A percentile compares a stretch with the other conserved stretches of the same genome.
phyloP scores from a whole-genome alignment of 37 sponge, comb jelly and placozoan genomes.

The Axinella damicornis region DNA sequence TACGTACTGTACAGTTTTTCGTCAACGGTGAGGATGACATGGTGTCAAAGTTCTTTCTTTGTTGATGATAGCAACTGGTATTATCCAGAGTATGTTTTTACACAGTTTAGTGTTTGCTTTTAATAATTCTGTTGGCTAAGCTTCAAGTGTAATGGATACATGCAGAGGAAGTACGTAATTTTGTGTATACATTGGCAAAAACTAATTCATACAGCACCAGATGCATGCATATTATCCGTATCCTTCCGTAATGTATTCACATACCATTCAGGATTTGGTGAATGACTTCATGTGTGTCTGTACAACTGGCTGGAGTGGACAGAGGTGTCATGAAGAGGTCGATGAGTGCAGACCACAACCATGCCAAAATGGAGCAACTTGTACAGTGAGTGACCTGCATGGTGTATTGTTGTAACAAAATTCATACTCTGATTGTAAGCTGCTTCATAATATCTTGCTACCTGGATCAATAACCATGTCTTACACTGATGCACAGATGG shows the following conservation, averaged over 20 bases:
- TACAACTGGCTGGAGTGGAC: slow-evolving; percentile 35
- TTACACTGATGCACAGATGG: neutral
- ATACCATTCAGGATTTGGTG: neutral
- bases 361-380: slow-evolving; percentile 41
- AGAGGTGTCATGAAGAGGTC: neutral
- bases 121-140: too few species aligned
- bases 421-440: neutral
- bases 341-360: slow-evolving; percentile 10
- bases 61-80: too few species aligned
- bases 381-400: neutral
- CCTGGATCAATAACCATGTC: too few species aligned
- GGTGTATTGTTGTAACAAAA: neutral
- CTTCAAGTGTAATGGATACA: too few species aligned
- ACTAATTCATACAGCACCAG: too few species aligned
- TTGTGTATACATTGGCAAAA: too few species aligned
- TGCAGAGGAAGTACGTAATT: too few species aligned
- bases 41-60: too few species aligned
- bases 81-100: too few species aligned
- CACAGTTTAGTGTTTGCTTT: too few species aligned
- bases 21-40: too few species aligned
- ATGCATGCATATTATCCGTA: neutral
- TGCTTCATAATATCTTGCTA: neutral
- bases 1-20: too few species aligned
- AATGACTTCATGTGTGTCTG: slow-evolving; percentile 35
- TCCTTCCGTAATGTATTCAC: neutral